Evolutionary conservation across 2,888 invertebrate species (phyloP).

Genomic region (Orthosia gracilis): DNA sequence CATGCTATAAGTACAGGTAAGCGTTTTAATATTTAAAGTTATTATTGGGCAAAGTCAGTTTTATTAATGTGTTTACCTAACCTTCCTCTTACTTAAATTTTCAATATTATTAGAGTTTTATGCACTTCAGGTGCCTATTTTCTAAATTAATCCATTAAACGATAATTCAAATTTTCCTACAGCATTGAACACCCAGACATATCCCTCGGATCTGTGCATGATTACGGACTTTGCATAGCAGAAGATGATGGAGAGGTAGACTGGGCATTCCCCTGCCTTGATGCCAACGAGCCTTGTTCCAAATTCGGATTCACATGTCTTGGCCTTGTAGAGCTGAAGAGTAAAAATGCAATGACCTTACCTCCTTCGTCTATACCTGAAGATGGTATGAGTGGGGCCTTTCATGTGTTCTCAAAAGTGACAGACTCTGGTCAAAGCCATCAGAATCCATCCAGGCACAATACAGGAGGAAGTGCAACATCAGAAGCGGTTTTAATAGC

Average conservation of each 20-base stretch:
- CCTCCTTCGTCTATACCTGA: constrained; percentile 83
- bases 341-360: constrained; percentile 74
- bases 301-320: constrained; percentile 98
- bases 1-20: constrained; percentile 96
- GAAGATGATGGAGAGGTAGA: constrained; percentile 99
- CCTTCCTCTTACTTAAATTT: constrained; percentile 10
- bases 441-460: constrained; percentile 81
- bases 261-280: constrained; percentile 97
- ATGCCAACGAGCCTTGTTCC: constrained; percentile 96
- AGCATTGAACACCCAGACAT: constrained; percentile 93
- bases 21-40: background rate
- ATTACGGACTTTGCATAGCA: constrained; percentile 97
- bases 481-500: constrained; percentile 87
- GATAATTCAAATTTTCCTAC: constrained; percentile 52
- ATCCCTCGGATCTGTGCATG: constrained; percentile 92
- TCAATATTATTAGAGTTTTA: background rate
- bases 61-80: constrained; percentile 19
- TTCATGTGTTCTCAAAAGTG: constrained; percentile 82
- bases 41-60: background rate
- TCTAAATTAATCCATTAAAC: background rate
- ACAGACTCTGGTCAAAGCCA: constrained; percentile 82
- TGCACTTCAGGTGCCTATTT: background rate
- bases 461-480: constrained; percentile 87
- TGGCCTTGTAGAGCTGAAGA: constrained; percentile 95
- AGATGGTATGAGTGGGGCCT: constrained; percentile 80